phyloP scores from a whole-genome alignment of 2,113 vertebrate species.

The Symphodus melops region DNA sequence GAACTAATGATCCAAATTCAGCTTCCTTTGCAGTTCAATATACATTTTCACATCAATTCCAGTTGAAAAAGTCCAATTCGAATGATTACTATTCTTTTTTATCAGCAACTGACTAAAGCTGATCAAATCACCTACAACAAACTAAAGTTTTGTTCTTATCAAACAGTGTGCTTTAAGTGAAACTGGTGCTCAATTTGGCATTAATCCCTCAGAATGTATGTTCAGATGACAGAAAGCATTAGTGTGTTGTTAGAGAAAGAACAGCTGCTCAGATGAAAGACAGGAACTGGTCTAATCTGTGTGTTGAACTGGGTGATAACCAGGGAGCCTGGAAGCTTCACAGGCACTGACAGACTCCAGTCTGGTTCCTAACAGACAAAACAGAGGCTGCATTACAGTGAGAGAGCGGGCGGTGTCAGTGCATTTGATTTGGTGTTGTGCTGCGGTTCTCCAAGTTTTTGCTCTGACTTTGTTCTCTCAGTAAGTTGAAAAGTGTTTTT shows the following conservation, averaged over 20 bases:
- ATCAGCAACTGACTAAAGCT: not conserved
- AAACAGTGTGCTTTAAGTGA: not conserved
- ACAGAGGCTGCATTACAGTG: slow-evolving; percentile 29
- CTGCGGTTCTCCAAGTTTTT: slow-evolving; percentile 19
- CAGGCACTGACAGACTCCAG: slow-evolving; percentile 43
- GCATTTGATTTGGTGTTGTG: slow-evolving; percentile 42
- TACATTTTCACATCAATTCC: too few species aligned
- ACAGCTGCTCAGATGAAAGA: slow-evolving; percentile 69
- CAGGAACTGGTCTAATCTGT: slow-evolving; percentile 71
- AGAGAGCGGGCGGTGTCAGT: slow-evolving; percentile 18
- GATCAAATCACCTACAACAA: not conserved
- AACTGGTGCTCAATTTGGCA: not conserved
- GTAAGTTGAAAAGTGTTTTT: slow-evolving; percentile 32
- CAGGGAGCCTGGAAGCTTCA: slow-evolving; percentile 63
- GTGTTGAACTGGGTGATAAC: slow-evolving; percentile 62
- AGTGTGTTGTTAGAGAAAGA: slow-evolving; percentile 41
- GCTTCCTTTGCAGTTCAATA: too few species aligned
- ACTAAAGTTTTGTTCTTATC: not conserved
- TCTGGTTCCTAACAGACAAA: slow-evolving; percentile 51
- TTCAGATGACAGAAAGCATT: slow-evolving; percentile 14
- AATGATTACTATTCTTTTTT: too few species aligned
- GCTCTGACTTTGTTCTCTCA: slow-evolving; percentile 44
- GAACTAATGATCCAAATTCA: too few species aligned
- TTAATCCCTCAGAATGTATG: not conserved
- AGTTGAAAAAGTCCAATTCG: too few species aligned